Conservation (phyloP, 2,113 vertebrate genomes). For the Elephas maximus region DNA sequence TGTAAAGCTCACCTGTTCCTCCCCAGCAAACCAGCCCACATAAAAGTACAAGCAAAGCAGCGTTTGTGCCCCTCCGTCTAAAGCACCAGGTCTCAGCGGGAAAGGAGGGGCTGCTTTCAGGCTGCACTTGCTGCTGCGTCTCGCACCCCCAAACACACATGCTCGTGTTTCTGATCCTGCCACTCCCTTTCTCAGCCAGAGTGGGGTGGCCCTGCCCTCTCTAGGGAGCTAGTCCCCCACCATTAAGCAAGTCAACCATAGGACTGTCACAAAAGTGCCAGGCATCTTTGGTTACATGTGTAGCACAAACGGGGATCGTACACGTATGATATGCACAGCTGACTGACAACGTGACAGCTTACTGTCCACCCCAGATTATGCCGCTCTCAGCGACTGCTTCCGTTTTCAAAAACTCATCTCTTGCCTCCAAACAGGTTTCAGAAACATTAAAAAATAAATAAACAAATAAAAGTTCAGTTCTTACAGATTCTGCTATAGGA, state of each 20-base stretch:
- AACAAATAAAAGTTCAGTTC: not conserved
- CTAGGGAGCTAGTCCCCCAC: too few relatives aligned
- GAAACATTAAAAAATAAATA: not conserved
- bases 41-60: not conserved
- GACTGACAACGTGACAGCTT: too few relatives aligned
- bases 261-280: not conserved
- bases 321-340: not conserved
- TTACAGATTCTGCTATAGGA: not conserved
- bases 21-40: not conserved
- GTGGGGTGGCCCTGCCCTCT: not conserved
- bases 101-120: not conserved
- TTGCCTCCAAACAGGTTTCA: not conserved
- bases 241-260: not conserved
- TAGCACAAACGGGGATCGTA: not conserved
- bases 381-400: not conserved
- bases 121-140: not conserved
- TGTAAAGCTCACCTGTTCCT: not conserved
- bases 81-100: not conserved
- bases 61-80: not conserved
- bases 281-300: not conserved
- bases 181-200: not conserved
- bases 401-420: not conserved
- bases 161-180: not conserved
- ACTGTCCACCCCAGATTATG: not conserved
- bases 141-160: too few relatives aligned